Evolutionary conservation across 2,113 vertebrate species (phyloP), one percentile per base, ranked within the genome.

Genomic region (Labeo rohita): DNA sequence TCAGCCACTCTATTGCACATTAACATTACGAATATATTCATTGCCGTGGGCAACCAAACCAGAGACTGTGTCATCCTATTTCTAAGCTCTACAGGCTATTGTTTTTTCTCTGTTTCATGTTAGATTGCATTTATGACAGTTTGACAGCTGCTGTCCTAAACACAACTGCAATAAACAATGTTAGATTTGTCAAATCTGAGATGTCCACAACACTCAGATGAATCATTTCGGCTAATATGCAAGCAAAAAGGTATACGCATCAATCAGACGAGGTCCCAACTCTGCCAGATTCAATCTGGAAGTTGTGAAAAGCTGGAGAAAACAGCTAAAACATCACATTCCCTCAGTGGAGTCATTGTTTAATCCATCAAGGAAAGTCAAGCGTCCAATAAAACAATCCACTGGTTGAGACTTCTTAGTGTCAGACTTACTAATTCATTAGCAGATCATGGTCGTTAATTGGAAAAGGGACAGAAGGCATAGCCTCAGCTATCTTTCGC

Each of bases 81-180:
- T 82, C 47, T 23, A 52, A 36, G 23, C 23, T 52, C 43, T 45
- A 11, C 47, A 72, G 65, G 43, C 28, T 83, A n/a, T 68, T 56
- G 47, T 54, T 52, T 70, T 50, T 8, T 9, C 47, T 9, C 77
- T 80, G 56, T 36, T 36, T 84, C 36, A 73, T 83, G 81, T 52
- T 39, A 83, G 50, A 73, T 39, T 56, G 34, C 28, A 13, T 83
- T 73, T 45, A 23, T 54, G 34, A 59, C 81, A 73, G 34, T 56
- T 73, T 84, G 81, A 73, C 81, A 23, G 63, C 47, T 39, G 75
- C 75, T 56, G 49, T 36, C 80, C 3, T 54, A 52, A 84, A 34
- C 81, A 56, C 34, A 72, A 56, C 49, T 52, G 65, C 52, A 83
- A 72, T 83, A 54, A 39, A 54, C 66, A 84, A 45, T 43, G 21